phyloP scores from a whole-genome alignment of 2,797 vertebrate genomes.

The Enteromius trimaculatus region DNA sequence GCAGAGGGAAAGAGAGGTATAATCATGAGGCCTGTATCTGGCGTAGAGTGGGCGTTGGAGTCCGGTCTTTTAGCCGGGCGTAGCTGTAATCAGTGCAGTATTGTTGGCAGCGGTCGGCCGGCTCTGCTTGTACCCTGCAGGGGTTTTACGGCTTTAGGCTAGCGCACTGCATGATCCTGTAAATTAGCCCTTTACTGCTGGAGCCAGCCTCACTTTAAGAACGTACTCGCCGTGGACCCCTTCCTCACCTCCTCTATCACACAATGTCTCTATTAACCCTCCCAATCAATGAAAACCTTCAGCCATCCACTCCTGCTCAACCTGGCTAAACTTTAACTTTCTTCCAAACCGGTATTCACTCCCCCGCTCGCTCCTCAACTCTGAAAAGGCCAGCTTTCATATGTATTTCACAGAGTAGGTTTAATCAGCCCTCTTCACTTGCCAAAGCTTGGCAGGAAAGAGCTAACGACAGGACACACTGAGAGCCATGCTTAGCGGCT shows the following conservation, averaged over 20 bases:
- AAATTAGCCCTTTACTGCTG: conserved; percentile 49
- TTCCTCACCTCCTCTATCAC: conserved; percentile 34
- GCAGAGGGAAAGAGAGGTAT: conserved; percentile 39
- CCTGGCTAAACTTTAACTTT: conserved; percentile 41
- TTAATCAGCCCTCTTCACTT: conserved; percentile 40
- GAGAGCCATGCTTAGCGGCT: neutral
- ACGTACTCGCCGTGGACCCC: neutral
- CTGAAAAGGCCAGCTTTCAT: conserved; percentile 24
- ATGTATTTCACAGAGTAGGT: neutral
- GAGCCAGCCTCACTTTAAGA: conserved; percentile 25
- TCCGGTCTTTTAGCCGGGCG: conserved; percentile 60
- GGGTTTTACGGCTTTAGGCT: conserved; percentile 58
- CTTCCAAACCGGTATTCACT: conserved; percentile 17
- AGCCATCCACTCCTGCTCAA: conserved; percentile 20
- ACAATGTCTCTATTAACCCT: conserved; percentile 52
- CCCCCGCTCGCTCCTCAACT: conserved; percentile 3
- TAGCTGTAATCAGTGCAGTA: conserved; percentile 80
- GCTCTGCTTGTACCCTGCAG: conserved; percentile 60
- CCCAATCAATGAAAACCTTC: conserved; percentile 43
- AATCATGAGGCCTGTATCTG: conserved; percentile 52
- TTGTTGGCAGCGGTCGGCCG: conserved; percentile 76
- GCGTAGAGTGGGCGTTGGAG: conserved; percentile 53
- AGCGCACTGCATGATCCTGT: conserved; percentile 57
- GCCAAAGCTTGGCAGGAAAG: conserved; percentile 4
- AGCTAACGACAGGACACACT: neutral